Base-by-base conservation (phyloP, 2,797 vertebrate genomes). In the Semotilus atromaculatus region DNA sequence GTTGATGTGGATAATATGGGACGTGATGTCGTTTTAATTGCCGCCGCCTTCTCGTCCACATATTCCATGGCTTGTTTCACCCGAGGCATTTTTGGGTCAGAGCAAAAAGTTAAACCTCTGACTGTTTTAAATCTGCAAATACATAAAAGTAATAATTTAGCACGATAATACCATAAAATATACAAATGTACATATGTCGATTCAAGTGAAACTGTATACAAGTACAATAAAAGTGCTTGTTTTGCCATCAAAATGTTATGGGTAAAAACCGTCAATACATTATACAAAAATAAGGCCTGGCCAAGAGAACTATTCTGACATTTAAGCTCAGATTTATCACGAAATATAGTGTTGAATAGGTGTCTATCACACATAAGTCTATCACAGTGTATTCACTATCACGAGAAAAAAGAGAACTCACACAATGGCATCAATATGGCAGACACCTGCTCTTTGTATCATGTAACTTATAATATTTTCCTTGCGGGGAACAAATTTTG, bases 341-440 rank as follows among this genome's bases (percentile, higher is more conserved):
- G 3, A 55, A 38, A 60, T 79, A 29, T n/a, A 40, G 6, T 40
- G 3, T 40, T 60, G 1, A 78, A 78, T 13, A 4, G 16, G 7
- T n/a, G 14, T 19, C 13, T 66, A 1, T n/a, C n/a, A n/a, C n/a
- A n/a, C n/a, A n/a, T n/a, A 76, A 19, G 19, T 31, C 0, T 1
- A 43, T 62, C 3, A 34, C 11, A 64, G 4, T 5, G 0, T 23
- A 8, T 7, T 8, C 31, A 34, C 10, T 21, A 55, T 13, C 21
- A 74, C 4, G 1, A 1, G 45, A 21, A 36, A 31, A 16, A 70
- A 43, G 9, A 36, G 29, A 74, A 88, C 90, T 89, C 70, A 90
- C 90, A 86, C 14, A 38, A 86, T 29, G 11, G 87, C 88, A 16
- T 79, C 29, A 18, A 89, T 53, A 7, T 58, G 53, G 34, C 90